These are phyloP conservation scores for Epirrita christyi DNA, from an alignment of 2,888 invertebrate species.

Conservation along the genomic window DNA sequence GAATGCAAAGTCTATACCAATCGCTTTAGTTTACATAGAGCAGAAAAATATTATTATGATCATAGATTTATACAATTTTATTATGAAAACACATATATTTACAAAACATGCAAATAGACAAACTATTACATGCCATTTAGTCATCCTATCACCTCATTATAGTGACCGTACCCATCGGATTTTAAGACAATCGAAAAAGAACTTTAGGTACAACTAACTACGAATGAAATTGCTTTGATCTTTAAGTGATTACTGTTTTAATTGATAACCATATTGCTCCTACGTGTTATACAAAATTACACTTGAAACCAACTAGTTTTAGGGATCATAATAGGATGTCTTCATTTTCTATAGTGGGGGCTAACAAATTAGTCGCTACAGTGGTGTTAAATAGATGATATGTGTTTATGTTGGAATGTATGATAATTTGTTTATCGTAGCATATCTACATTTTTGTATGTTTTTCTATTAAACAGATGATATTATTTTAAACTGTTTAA, in stretches of 20 bases:
- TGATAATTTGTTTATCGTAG: constrained; percentile 21
- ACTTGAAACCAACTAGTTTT: background rate
- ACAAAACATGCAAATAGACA: constrained; percentile 33
- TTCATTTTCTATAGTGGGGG: constrained; percentile 11
- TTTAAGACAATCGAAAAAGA: constrained; percentile 3
- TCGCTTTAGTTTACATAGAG: constrained; percentile 29
- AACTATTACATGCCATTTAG: constrained; percentile 26
- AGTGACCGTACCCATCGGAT: constrained; percentile 21
- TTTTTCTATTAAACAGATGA: constrained; percentile 18
- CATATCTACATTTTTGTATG: constrained; percentile 10
- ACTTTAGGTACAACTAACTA: constrained; percentile 2
- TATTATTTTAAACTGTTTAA: background rate
- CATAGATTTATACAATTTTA: constrained; percentile 29
- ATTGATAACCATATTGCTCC: constrained; percentile 27
- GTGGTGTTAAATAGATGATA: constrained; percentile 25
- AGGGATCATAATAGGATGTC: constrained; percentile 5
- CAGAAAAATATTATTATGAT: constrained; percentile 38
- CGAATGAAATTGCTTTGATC: constrained; percentile 3
- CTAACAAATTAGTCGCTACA: constrained; percentile 20
- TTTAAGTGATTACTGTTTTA: constrained; percentile 17
- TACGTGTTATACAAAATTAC: background rate
- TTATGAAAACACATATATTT: constrained; percentile 36
- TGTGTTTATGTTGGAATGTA: constrained; percentile 15
- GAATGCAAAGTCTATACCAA: constrained; percentile 11
- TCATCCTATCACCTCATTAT: constrained; percentile 3